phyloP scores from a whole-genome alignment of 1,140 invertebrate genomes.

The Bombus superbus region DNA sequence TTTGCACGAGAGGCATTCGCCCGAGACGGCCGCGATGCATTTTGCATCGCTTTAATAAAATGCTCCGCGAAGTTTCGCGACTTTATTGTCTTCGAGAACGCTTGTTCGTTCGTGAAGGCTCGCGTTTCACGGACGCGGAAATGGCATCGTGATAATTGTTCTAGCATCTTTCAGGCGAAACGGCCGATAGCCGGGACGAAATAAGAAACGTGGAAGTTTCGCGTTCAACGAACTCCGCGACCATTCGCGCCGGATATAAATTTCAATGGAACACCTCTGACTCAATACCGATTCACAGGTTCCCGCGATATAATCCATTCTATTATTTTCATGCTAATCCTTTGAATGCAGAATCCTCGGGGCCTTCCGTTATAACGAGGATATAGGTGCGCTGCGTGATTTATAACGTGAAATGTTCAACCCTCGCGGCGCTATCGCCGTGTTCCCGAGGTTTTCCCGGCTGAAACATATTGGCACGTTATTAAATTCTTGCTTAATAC shows the following conservation, averaged over 20 bases:
- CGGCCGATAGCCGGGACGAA: background rate
- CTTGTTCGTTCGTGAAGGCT: background rate
- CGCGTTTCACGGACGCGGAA: background rate
- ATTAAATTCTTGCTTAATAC: conserved; percentile 77
- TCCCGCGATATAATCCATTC: conserved; percentile 6
- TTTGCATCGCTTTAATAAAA: conserved; percentile 15
- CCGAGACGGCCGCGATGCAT: background rate
- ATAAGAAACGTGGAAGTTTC: too few relatives aligned
- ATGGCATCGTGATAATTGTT: conserved; percentile 29
- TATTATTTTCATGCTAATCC: conserved; percentile 14
- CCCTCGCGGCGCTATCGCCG: conserved; percentile 15
- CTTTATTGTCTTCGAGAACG: conserved; percentile 21
- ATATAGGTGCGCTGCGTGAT: conserved; percentile 42
- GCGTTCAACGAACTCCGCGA: background rate
- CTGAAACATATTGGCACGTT: conserved; percentile 74
- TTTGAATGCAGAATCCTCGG: background rate
- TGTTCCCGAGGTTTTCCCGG: conserved; percentile 35
- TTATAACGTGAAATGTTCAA: conserved; percentile 58
- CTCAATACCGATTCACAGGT: background rate
- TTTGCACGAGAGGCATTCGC: background rate
- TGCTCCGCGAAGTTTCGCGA: conserved; percentile 24
- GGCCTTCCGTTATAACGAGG: background rate
- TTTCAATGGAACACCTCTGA: conserved; percentile 14
- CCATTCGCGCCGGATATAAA: background rate
- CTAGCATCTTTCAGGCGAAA: conserved; percentile 12